Base-by-base conservation (phyloP, 2,888 invertebrate genomes). In the Toxonevra muliebris region DNA sequence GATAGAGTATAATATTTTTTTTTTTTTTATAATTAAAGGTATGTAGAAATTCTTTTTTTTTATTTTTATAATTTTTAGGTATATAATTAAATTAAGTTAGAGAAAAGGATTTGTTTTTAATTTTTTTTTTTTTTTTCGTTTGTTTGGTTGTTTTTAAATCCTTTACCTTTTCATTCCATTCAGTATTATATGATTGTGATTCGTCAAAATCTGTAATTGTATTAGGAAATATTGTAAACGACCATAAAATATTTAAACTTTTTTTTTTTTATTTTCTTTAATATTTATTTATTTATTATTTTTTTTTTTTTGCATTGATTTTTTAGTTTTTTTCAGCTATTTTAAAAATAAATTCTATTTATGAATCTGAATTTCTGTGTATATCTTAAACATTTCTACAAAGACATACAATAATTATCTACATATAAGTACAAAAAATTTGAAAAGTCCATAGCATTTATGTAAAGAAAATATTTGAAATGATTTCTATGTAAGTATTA, bases 131-230 rank as follows among this genome's bases (percentile, higher is more conserved):
- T 52, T 42, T 50, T 15, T 52, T 40, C 15, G 30, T 55, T 55
- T 20, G 17, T 9, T 8, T 15, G 30, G 13, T 41, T n/a, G 11
- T 57, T 57, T 5, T 57, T n/a, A n/a, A 58, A 65, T 65, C 72
- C 68, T 77, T 81, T 85, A 85, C 85, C 84, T 85, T 85, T 77
- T 85, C 83, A 77, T 81, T 84, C 85, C 85, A 86, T 75, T 85
- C 85, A 73, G 81, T 80, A 77, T 81, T 83, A 79, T 82, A 84
- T 71, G 83, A 79, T 79, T 84, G 82, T 71, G 80, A 77, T 78
- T 85, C 85, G 76, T 85, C 85, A 77, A 84, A 85, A 84, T 86
- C 85, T 85, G 84, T 71, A 84, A 84, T 78, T 78, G 79, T 74
- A 78, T 79, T 74, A 76, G 75, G 73, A 73, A 65, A 70, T 79